Conservation (phyloP, 2,888 invertebrate species). For the Drosophila buzzatii region DNA sequence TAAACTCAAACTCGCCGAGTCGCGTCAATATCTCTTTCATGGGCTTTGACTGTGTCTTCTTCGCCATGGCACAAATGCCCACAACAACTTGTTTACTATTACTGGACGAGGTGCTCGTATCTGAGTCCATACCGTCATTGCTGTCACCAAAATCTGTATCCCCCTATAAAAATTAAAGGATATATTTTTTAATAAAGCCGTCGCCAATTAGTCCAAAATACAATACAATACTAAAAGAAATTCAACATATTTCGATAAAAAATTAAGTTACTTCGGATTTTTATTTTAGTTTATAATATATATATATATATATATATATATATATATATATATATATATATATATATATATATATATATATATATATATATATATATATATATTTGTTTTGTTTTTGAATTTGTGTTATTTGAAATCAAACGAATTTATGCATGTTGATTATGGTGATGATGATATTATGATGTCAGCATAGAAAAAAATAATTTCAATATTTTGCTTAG, state of each 20-base stretch:
- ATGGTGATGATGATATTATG: neutral
- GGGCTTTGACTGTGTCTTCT: conserved; percentile 99
- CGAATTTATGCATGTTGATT: neutral
- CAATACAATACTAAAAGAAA: neutral
- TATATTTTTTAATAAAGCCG: neutral
- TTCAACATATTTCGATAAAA: neutral
- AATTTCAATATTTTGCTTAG: no score
- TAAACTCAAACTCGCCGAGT: conserved; percentile 97
- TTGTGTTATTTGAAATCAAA: neutral
- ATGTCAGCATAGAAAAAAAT: no score
- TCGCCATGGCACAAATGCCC: conserved; percentile 99
- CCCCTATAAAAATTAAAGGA: conserved; percentile 86
- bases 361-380: no score
- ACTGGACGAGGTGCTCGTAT: conserved; percentile 86
- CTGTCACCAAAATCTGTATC: conserved; percentile 91
- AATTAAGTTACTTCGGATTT: neutral
- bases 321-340: no score
- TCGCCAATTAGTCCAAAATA: neutral
- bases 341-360: no score
- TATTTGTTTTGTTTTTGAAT: neutral
- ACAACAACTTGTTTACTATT: conserved; percentile 96
- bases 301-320: no score
- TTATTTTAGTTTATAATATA: neutral
- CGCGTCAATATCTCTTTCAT: conserved; percentile 99
- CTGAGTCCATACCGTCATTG: conserved; percentile 87